These are phyloP conservation scores for Synchiropus splendidus DNA, from an alignment of 2,113 vertebrate genomes.

Conservation along the genomic window DNA sequence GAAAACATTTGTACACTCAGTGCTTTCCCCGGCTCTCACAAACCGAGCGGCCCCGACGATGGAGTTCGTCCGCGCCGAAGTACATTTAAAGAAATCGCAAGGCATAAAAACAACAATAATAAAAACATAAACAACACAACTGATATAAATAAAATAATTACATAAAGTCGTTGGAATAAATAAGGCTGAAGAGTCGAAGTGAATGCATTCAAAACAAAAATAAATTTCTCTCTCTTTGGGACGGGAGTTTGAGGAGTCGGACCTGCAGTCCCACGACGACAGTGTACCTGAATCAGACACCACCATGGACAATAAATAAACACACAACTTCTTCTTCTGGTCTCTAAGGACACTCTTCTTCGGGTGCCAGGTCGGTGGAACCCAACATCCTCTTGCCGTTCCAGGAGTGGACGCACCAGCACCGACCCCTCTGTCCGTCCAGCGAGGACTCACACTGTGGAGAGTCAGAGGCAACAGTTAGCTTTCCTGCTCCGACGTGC, in stretches of 20 bases:
- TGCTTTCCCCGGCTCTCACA: slow-evolving; percentile 59
- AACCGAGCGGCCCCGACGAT: slow-evolving; percentile 50
- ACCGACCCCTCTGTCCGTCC: slow-evolving; percentile 77
- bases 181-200: slow-evolving; percentile 60
- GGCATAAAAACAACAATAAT: slow-evolving; percentile 50
- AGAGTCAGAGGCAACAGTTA: neutral
- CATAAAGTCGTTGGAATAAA: slow-evolving; percentile 67
- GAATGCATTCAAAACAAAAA: slow-evolving; percentile 61
- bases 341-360: slow-evolving; percentile 75
- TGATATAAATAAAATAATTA: slow-evolving; percentile 67
- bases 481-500: neutral
- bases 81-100: slow-evolving; percentile 54
- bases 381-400: slow-evolving; percentile 79
- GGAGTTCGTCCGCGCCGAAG: slow-evolving; percentile 51
- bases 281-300: slow-evolving; percentile 74
- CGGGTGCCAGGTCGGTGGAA: slow-evolving; percentile 65
- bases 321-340: slow-evolving; percentile 36
- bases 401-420: slow-evolving; percentile 90
- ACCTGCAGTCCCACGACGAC: slow-evolving; percentile 47
- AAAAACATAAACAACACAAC: slow-evolving; percentile 58
- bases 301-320: slow-evolving; percentile 70
- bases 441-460: slow-evolving; percentile 83
- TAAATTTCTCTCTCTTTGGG: slow-evolving; percentile 58
- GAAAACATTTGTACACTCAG: slow-evolving; percentile 65
- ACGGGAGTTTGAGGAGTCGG: slow-evolving; percentile 29